Conservation (phyloP, 1,140 invertebrate genomes). For the Zaprionus kolodkinae region DNA sequence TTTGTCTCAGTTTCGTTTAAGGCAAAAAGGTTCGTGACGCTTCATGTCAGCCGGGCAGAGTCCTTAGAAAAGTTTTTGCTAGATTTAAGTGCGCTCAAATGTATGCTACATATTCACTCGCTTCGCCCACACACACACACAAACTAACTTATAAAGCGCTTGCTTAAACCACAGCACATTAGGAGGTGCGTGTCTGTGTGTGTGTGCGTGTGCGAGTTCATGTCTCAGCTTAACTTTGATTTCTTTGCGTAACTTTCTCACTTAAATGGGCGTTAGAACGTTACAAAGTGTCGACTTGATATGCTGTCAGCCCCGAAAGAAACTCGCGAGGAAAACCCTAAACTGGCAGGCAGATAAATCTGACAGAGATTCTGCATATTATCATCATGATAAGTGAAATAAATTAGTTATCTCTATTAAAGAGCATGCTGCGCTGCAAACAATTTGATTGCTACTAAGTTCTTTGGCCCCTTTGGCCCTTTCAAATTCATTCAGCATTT, state of each 20-base stretch:
- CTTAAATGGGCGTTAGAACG: slow-evolving; percentile 73
- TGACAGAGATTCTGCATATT: background rate
- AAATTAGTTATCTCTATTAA: background rate
- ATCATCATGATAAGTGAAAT: background rate
- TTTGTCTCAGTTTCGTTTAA: slow-evolving; percentile 8
- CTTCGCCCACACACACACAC: slow-evolving; percentile 8
- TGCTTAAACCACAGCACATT: slow-evolving; percentile 62
- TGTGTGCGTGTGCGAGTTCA: slow-evolving; percentile 44
- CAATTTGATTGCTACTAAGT: slow-evolving; percentile 11
- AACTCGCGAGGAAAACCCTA: slow-evolving; percentile 6
- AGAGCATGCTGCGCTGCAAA: background rate
- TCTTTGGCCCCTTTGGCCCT: slow-evolving; percentile 28
- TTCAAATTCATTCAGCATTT: slow-evolving; percentile 64
- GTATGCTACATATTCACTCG: no score
- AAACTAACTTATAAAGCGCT: slow-evolving; percentile 40
- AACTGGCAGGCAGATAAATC: background rate
- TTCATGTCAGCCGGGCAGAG: slow-evolving; percentile 28
- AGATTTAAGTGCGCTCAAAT: slow-evolving; percentile 31
- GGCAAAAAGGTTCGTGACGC: slow-evolving; percentile 28
- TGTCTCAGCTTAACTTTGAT: slow-evolving; percentile 56
- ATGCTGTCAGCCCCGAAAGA: background rate
- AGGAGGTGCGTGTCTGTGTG: slow-evolving; percentile 30
- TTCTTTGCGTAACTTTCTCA: slow-evolving; percentile 68
- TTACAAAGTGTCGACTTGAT: slow-evolving; percentile 42
- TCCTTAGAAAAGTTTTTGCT: slow-evolving; percentile 50